Percentiles rank a stretch among this genome's conserved stretches.
Conservation (phyloP, 2,797 vertebrate genomes). For the Cynopterus sphinx region DNA sequence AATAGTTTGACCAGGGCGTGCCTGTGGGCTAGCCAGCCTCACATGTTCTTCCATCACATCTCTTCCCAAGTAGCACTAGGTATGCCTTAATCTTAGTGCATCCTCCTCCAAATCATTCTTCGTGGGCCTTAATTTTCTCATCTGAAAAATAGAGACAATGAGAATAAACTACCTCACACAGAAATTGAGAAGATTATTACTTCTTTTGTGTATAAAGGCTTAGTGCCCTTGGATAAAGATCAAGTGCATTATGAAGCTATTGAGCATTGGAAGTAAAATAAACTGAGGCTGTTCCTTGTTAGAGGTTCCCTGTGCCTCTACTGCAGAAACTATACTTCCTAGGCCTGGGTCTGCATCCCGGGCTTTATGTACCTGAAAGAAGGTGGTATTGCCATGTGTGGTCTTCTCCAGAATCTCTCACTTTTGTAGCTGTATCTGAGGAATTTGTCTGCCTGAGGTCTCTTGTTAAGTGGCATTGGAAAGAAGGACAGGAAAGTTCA, state of each 20-base stretch:
- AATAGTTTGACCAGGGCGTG: background rate
- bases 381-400: background rate
- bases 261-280: background rate
- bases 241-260: background rate
- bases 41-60: background rate
- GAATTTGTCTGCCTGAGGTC: background rate
- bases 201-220: background rate
- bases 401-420: background rate
- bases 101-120: background rate
- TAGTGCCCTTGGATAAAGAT: background rate
- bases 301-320: background rate
- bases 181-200: background rate
- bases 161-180: background rate
- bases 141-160: background rate
- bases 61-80: background rate
- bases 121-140: background rate
- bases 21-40: background rate
- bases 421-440: background rate
- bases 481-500: background rate
- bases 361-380: background rate
- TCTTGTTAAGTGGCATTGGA: background rate
- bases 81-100: background rate
- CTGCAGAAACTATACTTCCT: background rate
- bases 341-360: background rate
- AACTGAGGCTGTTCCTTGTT: rapidly evolving